Evolutionary conservation across 2,113 vertebrate genomes (phyloP).

Genomic region (Craseonycteris thonglongyai): DNA sequence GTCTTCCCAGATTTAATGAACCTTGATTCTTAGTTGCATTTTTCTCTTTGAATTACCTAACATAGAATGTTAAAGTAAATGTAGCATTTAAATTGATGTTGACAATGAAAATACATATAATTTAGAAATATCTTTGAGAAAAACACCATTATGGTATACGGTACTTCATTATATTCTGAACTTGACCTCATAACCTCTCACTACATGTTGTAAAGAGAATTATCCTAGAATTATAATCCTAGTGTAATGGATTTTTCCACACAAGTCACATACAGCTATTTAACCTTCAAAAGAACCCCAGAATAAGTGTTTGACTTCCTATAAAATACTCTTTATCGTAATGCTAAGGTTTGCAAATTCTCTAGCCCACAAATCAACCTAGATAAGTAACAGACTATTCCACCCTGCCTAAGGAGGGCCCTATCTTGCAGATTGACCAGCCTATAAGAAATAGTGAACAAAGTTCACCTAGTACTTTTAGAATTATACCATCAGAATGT

Average conservation of each 20-base stretch:
- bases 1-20: neutral
- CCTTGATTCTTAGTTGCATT: neutral
- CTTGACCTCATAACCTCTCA: neutral
- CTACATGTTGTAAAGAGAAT: neutral
- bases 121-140: neutral
- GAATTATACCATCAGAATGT: neutral
- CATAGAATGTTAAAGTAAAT: neutral
- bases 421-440: neutral
- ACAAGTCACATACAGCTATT: neutral
- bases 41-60: neutral
- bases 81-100: neutral
- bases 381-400: neutral
- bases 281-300: neutral
- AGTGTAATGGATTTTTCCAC: neutral
- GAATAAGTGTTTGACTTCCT: neutral
- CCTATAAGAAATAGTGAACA: neutral
- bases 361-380: neutral
- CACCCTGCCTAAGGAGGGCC: neutral
- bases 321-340: neutral
- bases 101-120: neutral
- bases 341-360: neutral
- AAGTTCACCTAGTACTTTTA: neutral
- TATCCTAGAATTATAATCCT: neutral
- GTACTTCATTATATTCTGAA: neutral
- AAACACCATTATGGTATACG: neutral